A percentile compares a stretch with the other conserved stretches of the same genome.
phyloP scores from a whole-genome alignment of 2,113 vertebrate species.

The Leucoraja erinaceus region DNA sequence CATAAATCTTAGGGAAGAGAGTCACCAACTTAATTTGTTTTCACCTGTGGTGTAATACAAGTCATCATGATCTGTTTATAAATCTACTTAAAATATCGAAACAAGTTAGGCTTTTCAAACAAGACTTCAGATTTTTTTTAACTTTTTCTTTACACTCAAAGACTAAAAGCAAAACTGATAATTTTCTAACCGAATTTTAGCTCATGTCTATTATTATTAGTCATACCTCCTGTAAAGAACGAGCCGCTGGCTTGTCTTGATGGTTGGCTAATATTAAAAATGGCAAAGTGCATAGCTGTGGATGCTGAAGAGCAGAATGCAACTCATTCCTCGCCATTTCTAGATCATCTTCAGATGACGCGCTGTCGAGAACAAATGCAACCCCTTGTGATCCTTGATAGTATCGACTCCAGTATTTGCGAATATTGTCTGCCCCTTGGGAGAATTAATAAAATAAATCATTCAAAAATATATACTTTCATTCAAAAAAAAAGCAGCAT shows the following conservation, averaged over 20 bases:
- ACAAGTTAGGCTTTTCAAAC: background rate
- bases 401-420: constrained; percentile 98
- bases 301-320: constrained; percentile 91
- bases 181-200: background rate
- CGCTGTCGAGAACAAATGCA: constrained; percentile 91
- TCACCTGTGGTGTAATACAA: background rate
- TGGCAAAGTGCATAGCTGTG: constrained; percentile 91
- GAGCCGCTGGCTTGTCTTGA: constrained; percentile 93
- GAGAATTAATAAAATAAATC: constrained; percentile 44
- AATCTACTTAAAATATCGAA: constrained; percentile 1
- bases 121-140: background rate
- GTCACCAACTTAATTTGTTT: background rate
- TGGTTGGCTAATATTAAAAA: constrained; percentile 97
- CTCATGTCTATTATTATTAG: constrained; percentile 14
- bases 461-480: background rate
- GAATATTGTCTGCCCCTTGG: constrained; percentile 87
- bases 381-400: constrained; percentile 98
- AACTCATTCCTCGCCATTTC: constrained; percentile 88
- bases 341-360: constrained; percentile 86
- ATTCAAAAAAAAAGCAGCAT: background rate
- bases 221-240: constrained; percentile 85
- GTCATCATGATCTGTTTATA: background rate
- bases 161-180: background rate
- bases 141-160: background rate
- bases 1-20: background rate